Base-by-base conservation (phyloP, 2,888 invertebrate genomes). In the Leptodirus hochenwartii region DNA sequence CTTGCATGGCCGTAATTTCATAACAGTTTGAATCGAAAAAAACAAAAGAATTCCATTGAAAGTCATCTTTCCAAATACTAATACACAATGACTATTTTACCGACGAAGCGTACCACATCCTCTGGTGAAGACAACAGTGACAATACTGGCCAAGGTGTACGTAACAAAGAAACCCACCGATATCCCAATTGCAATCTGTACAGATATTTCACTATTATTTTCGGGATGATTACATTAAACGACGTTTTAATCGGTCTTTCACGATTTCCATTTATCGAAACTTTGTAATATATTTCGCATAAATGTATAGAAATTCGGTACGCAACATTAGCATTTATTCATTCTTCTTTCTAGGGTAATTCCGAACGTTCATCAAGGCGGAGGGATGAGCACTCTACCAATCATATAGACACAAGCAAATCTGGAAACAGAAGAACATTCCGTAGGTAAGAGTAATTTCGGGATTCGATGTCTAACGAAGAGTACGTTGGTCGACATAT, bases 21-120 rank as follows among this genome's bases (percentile, higher is more conserved):
- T n/a, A n/a, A n/a, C n/a, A n/a, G n/a, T n/a, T n/a, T n/a, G n/a
- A n/a, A n/a, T n/a, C n/a, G n/a, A n/a, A n/a, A n/a, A n/a, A n/a
- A n/a, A n/a, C n/a, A n/a, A n/a, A n/a, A n/a, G n/a, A n/a, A n/a
- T n/a, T n/a, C n/a, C n/a, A n/a, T n/a, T n/a, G n/a, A n/a, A n/a
- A n/a, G n/a, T n/a, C n/a, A n/a, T n/a, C n/a, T n/a, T n/a, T n/a
- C 5, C 2, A 10, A 15, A 4, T 23, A 16, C 13, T 14, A 23
- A 15, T 6, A 22, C 20, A 39, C 26, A 15, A 55, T 56, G 56
- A 56, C 56, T 25, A 56, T 56, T 43, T 43, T 55, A 38, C 56
- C 56, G 35, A 41, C 54, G 23, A 55, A 54, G 39, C 44, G 54
- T 32, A 41, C 53, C 34, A 38, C 47, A 13, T 41, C 43, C 15